Evolutionary conservation across 2,888 invertebrate species (phyloP).

Genomic region (Pharmacophagus antenor): DNA sequence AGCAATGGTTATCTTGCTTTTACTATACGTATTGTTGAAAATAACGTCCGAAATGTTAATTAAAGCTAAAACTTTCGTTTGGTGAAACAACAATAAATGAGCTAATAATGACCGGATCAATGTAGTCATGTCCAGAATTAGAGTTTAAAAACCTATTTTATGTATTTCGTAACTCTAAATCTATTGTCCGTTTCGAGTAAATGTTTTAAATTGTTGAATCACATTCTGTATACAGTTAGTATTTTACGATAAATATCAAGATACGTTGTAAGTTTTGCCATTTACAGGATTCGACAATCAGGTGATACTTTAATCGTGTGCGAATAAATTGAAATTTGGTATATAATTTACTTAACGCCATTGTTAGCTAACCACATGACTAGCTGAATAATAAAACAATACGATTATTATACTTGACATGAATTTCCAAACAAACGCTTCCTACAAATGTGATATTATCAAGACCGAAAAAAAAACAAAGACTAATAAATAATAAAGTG

Average conservation of each 20-base stretch:
- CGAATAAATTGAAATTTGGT: neutral
- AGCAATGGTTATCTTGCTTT: no score
- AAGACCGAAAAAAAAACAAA: conserved; percentile 42
- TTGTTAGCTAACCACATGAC: conserved; percentile 43
- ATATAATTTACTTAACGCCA: neutral
- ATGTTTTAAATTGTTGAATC: conserved; percentile 11
- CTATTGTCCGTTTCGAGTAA: conserved; percentile 30
- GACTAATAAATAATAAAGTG: conserved; percentile 57
- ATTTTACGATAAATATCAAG: neutral
- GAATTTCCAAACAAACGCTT: conserved; percentile 66
- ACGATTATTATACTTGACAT: conserved; percentile 57
- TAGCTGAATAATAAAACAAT: conserved; percentile 56
- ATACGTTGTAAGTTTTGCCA: no score
- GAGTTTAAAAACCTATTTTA: conserved; percentile 28
- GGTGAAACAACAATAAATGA: conserved; percentile 12
- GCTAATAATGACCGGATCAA: conserved; percentile 6
- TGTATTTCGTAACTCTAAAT: conserved; percentile 22
- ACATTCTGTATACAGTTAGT: neutral
- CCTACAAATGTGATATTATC: conserved; percentile 52
- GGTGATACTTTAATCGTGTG: no score
- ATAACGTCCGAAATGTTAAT: no score
- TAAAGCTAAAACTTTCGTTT: no score
- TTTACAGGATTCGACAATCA: no score
- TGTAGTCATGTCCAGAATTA: conserved; percentile 21
- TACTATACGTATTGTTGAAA: no score